Percentiles rank a stretch among this genome's conserved stretches.
phyloP scores from a whole-genome alignment of 92 coral and sea anemone species.

The Phenganax subtilis region DNA sequence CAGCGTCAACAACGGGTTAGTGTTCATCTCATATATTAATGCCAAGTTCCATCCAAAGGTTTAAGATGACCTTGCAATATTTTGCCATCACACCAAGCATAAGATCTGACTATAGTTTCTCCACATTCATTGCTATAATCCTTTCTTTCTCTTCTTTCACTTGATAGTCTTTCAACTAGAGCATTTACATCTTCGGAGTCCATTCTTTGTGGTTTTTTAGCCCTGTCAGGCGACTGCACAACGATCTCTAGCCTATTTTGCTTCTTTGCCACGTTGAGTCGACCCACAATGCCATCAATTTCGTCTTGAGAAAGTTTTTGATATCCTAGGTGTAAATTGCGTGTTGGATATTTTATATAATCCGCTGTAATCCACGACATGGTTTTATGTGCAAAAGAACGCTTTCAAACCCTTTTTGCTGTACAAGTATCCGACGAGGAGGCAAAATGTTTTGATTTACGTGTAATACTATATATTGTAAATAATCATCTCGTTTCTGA shows the following conservation, averaged over 20 bases:
- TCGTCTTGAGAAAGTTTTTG: constrained; percentile 23
- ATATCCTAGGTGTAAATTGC: constrained; percentile 21
- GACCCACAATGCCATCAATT: constrained; percentile 10
- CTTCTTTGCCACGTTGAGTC: neutral
- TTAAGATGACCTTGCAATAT: neutral
- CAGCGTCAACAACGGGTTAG: neutral
- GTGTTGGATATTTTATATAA: constrained; percentile 19
- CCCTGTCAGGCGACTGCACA: neutral
- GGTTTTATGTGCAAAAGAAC: neutral
- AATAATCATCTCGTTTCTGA: neutral
- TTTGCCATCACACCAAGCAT: constrained; percentile 32
- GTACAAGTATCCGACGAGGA: too few species aligned
- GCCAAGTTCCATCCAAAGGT: constrained; percentile 29
- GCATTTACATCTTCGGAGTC: neutral
- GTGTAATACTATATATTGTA: constrained; percentile 22
- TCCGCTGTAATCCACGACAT: constrained; percentile 29
- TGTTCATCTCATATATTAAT: neutral
- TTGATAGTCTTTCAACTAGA: constrained; percentile 14
- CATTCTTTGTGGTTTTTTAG: constrained; percentile 1
- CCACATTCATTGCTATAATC: neutral
- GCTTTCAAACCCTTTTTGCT: neutral
- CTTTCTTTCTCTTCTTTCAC: neutral
- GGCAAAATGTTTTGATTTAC: neutral
- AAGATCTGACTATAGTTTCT: constrained; percentile 7
- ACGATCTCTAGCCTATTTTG: too few species aligned